Evolutionary conservation across 1,140 invertebrate genomes (phyloP).

Genomic region (Andrena cerasifolii): DNA sequence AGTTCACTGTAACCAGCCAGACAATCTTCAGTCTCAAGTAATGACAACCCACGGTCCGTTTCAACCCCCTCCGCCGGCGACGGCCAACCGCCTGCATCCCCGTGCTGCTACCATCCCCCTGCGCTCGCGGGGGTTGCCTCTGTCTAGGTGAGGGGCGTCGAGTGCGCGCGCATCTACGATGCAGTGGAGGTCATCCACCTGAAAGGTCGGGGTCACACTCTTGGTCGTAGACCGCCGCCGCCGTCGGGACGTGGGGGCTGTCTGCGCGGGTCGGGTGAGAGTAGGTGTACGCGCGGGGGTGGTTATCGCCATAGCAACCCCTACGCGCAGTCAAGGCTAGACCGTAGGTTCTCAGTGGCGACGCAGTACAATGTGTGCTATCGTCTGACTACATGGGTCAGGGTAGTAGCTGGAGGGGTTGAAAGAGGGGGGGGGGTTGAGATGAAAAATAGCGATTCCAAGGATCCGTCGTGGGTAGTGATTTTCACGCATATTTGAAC

Average conservation of each 20-base stretch:
- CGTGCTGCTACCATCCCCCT: not conserved
- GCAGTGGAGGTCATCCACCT: constrained; percentile 83
- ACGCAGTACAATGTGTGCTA: constrained; percentile 56
- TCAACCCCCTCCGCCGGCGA: constrained; percentile 39
- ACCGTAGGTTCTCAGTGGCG: constrained; percentile 71
- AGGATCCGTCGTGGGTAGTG: constrained; percentile 14
- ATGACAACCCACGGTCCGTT: constrained; percentile 42
- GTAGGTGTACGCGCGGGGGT: constrained; percentile 56
- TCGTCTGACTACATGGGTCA: constrained; percentile 36
- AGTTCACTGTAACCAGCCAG: constrained; percentile 50
- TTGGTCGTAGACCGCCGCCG: constrained; percentile 64
- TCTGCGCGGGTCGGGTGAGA: constrained; percentile 22
- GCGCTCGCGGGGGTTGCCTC: constrained; percentile 26
- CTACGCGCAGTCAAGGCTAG: constrained; percentile 81
- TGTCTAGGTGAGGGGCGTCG: constrained; percentile 62
- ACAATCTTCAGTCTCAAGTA: constrained; percentile 50
- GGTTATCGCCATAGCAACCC: constrained; percentile 81
- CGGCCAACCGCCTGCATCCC: constrained; percentile 35
- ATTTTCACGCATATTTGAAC: constrained; percentile 22
- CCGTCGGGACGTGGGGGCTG: constrained; percentile 50
- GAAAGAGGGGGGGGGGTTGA: too few species aligned
- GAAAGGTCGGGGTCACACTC: constrained; percentile 82
- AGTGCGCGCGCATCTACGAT: constrained; percentile 74
- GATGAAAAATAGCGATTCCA: constrained; percentile 52
- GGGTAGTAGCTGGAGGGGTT: not conserved